These are phyloP conservation scores for Caradrina clavipalpis DNA, from an alignment of 2,888 invertebrate genomes.

Conservation along the genomic window DNA sequence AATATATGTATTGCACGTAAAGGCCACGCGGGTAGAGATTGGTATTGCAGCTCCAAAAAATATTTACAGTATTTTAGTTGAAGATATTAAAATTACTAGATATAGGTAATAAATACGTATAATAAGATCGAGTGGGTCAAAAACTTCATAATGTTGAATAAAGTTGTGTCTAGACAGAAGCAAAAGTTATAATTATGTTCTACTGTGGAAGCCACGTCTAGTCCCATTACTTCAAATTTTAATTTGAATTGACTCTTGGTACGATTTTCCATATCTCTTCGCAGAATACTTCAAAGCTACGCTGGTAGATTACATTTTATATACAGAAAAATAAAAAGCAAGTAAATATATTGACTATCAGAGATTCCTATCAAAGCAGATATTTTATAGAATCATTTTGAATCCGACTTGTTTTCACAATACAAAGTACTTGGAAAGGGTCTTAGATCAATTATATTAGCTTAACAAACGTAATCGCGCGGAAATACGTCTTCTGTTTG, in stretches of 20 bases:
- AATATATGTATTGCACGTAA: slow-evolving; percentile 3
- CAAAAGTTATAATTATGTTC: too few species aligned
- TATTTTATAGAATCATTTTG: neutral
- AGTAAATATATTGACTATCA: neutral
- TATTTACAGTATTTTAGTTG: too few species aligned
- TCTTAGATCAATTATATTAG: neutral
- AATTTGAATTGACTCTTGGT: neutral
- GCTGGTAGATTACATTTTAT: neutral
- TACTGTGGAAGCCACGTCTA: too few species aligned
- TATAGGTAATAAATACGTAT: too few species aligned
- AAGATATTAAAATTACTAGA: too few species aligned
- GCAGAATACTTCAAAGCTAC: neutral
- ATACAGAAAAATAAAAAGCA: too few species aligned
- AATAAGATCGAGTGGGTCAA: too few species aligned
- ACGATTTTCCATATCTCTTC: neutral
- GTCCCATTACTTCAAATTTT: neutral
- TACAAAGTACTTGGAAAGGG: too few species aligned
- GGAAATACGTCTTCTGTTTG: neutral
- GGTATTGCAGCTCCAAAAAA: slow-evolving; percentile 15
- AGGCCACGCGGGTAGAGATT: neutral
- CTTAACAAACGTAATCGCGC: neutral
- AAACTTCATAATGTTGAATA: too few species aligned
- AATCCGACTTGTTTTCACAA: neutral
- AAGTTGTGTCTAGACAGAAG: neutral
- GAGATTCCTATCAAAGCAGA: neutral